A percentile compares a stretch with the other conserved stretches of the same genome.
Conservation (phyloP, 2,797 vertebrate genomes). For the Otus scops region DNA sequence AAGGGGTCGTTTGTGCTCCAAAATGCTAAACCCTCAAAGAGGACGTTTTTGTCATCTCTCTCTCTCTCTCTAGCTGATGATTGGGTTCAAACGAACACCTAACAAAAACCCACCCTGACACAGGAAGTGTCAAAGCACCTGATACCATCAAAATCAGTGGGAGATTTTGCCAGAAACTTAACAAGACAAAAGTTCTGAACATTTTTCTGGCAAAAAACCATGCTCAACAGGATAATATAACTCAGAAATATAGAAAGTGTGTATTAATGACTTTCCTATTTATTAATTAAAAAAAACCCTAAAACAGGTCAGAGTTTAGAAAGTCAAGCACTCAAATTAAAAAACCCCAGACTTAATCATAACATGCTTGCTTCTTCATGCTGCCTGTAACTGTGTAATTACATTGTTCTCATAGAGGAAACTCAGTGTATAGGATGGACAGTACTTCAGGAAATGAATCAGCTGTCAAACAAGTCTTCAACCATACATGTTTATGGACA, state of each 20-base stretch:
- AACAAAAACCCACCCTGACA: background rate
- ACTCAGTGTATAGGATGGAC: fast-evolving
- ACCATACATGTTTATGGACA: background rate
- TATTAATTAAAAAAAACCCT: background rate
- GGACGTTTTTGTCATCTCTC: background rate
- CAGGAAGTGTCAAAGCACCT: background rate
- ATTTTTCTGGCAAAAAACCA: background rate
- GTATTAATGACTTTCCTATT: background rate
- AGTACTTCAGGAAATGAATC: slow-evolving; percentile 20
- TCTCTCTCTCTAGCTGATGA: background rate
- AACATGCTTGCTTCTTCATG: background rate
- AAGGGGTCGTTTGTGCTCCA: background rate
- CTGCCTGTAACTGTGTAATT: background rate
- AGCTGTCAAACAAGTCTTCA: background rate
- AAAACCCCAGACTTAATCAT: background rate
- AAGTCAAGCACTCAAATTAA: background rate
- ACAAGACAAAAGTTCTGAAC: background rate
- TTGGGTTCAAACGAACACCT: background rate
- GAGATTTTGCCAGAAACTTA: background rate
- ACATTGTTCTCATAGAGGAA: background rate
- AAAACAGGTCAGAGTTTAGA: background rate
- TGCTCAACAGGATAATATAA: background rate
- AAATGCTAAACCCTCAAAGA: background rate
- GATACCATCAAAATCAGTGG: background rate
- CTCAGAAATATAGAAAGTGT: fast-evolving